Base-by-base conservation (phyloP, 2,888 invertebrate species). In the Microctonus brassicae region DNA sequence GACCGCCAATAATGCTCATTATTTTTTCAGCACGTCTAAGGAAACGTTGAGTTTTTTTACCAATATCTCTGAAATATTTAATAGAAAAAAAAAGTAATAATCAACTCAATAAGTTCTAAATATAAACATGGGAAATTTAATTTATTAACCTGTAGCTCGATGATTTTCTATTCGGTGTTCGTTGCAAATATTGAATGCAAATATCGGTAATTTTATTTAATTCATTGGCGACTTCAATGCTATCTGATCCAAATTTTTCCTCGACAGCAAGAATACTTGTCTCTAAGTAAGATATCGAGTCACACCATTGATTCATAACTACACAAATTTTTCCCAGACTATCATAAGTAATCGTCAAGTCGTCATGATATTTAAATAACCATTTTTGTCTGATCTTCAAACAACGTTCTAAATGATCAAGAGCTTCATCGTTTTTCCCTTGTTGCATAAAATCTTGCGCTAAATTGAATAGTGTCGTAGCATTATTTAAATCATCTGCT, bases 161-260 rank as follows among this genome's bases (percentile, higher is more conserved):
- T 17, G 79, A 76, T 22, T 75, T 70, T 26, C 73, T 78, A 53
- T 79, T 77, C 17, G 71, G 65, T 65, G 81, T 78, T 13, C 78
- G 70, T 47, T 77, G 77, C 22, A 91, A 86, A 74, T 90, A 89
- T 73, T 88, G 89, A 74, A 91, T 79, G 87, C 90, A 90, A 26
- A 92, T 88, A 75, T 93, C 92, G 0, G 91, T 89, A 22, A 92
- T 88, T 80, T 93, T 93, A 64, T 91, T 89, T 26, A 93, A 85
- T 81, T 93, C 93, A 73, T 92, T 90, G 0, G 91, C 91, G 39
- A 92, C 88, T 82, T 94, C 93, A 17, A 92, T 89, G 80, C 93
- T 93, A 62, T 89, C 89, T 0, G 88, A 86, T 0, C 93, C 94
- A 83, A 90, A 94, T 77, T 91, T 90, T 77, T 90, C 89, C 77